Conservation (phyloP, 2,888 invertebrate genomes). For the Agonopterix alstromeriana region DNA sequence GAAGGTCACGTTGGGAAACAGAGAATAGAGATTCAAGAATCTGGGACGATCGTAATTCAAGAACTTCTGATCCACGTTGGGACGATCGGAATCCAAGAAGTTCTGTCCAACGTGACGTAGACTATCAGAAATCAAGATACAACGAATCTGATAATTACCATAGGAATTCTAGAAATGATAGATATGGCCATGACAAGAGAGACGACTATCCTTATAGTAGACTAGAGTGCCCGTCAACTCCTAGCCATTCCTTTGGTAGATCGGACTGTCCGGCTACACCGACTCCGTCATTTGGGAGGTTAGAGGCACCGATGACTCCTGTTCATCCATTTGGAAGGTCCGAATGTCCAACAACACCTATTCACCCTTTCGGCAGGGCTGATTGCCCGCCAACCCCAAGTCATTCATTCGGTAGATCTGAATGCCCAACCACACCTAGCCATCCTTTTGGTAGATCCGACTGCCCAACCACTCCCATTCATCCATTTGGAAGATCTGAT, state of each 20-base stretch:
- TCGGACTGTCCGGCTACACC: constrained; percentile 26
- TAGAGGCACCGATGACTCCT: constrained; percentile 35
- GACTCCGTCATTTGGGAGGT: constrained; percentile 30
- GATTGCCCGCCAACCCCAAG: constrained; percentile 33
- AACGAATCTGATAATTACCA: constrained; percentile 17
- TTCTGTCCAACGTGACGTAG: constrained; percentile 5
- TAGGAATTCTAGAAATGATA: constrained; percentile 19
- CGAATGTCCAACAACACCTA: constrained; percentile 38
- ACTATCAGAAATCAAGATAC: constrained; percentile 16
- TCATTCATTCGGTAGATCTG: constrained; percentile 36
- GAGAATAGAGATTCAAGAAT: neutral
- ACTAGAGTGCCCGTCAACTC: constrained; percentile 22
- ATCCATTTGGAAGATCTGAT: constrained; percentile 28
- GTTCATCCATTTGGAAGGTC: constrained; percentile 33
- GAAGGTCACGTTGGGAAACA: constrained; percentile 10
- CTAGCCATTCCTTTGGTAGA: constrained; percentile 29
- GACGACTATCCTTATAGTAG: constrained; percentile 20
- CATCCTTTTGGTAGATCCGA: constrained; percentile 41
- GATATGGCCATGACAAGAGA: constrained; percentile 23
- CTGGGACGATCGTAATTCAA: constrained; percentile 21
- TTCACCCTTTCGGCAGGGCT: constrained; percentile 35
- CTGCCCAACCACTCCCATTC: constrained; percentile 25
- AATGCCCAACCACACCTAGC: constrained; percentile 40
- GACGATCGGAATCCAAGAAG: constrained; percentile 19
- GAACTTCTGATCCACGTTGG: constrained; percentile 13